Percentiles rank a stretch among this genome's conserved stretches.
Evolutionary conservation across 2,113 vertebrate species (phyloP).

Genomic region (Rhabdomys dilectus): DNA sequence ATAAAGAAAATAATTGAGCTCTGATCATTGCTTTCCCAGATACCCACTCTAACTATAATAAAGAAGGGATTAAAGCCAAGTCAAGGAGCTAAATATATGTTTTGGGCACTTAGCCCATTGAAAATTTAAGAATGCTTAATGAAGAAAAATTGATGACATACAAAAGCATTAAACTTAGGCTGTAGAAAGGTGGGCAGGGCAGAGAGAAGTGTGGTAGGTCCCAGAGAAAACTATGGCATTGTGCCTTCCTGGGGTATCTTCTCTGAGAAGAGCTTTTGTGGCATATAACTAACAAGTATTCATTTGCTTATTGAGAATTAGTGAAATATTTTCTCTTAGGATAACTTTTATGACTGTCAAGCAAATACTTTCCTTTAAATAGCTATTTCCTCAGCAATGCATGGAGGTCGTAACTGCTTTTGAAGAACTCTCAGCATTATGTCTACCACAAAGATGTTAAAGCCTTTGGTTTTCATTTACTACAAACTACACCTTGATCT

Average conservation of each 20-base stretch:
- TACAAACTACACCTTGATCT: background rate
- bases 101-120: background rate
- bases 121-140: background rate
- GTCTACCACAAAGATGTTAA: background rate
- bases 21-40: background rate
- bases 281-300: background rate
- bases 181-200: background rate
- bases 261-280: background rate
- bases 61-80: background rate
- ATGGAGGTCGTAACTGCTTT: background rate
- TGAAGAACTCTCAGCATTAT: background rate
- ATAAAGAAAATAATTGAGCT: background rate
- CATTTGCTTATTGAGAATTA: background rate
- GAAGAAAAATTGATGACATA: background rate
- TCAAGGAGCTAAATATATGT: background rate
- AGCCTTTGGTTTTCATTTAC: background rate
- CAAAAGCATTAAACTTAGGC: background rate
- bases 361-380: background rate
- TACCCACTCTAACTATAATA: constrained; percentile 36
- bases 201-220: background rate
- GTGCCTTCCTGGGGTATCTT: background rate
- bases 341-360: background rate
- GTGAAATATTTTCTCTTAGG: background rate
- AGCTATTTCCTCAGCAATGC: background rate
- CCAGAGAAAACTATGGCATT: background rate